Evolutionary conservation across 2,113 vertebrate species (phyloP).

Genomic region (Canis aureus): DNA sequence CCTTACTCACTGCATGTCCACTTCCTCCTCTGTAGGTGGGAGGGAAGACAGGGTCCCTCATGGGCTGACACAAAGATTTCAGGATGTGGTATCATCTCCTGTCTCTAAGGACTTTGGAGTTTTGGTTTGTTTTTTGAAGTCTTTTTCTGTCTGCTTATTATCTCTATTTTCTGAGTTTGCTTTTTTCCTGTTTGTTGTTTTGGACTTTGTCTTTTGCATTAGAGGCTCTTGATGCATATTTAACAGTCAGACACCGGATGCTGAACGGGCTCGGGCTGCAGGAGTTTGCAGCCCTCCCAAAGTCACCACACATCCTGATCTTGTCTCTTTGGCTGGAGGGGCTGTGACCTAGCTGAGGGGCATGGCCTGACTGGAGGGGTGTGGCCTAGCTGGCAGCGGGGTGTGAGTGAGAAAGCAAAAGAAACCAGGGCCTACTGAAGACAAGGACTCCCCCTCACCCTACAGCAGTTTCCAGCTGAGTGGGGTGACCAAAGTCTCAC

Average conservation of each 20-base stretch:
- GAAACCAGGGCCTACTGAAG: background rate
- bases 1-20: background rate
- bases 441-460: background rate
- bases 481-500: background rate
- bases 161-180: background rate
- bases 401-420: background rate
- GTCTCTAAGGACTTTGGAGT: background rate
- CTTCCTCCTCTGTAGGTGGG: background rate
- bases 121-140: background rate
- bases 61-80: background rate
- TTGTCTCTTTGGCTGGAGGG: background rate
- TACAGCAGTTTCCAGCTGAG: background rate
- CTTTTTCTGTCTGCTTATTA: background rate
- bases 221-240: background rate
- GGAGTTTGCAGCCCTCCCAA: background rate
- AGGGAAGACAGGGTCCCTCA: background rate
- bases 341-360: background rate
- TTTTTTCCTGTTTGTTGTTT: background rate
- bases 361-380: background rate
- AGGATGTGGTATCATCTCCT: background rate
- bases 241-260: background rate
- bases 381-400: background rate
- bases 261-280: background rate
- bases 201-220: background rate
- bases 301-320: background rate